Conservation (phyloP, 2,888 invertebrate genomes). For the Eupithecia vulgata region DNA sequence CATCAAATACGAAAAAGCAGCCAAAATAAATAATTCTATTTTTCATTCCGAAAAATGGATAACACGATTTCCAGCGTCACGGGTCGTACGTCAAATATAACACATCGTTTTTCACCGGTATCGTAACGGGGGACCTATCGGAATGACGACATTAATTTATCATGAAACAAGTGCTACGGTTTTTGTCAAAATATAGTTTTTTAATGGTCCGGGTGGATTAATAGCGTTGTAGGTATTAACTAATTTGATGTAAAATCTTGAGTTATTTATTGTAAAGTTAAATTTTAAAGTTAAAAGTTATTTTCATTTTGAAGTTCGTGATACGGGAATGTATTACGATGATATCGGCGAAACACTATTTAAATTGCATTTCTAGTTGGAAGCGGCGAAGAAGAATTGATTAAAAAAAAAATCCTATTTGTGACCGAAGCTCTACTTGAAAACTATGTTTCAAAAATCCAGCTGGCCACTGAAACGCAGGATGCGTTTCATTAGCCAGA, state of each 20-base stretch:
- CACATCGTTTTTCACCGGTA: conserved; percentile 65
- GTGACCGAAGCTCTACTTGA: too few species aligned
- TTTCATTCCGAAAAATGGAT: conserved; percentile 35
- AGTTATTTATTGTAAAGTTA: too few species aligned
- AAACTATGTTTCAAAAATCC: background rate
- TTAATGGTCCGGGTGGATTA: conserved; percentile 20
- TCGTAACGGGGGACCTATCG: conserved; percentile 60
- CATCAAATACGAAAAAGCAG: conserved; percentile 5
- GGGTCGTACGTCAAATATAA: conserved; percentile 57
- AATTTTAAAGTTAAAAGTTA: too few species aligned
- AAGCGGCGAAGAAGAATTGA: too few species aligned
- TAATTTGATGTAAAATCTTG: background rate
- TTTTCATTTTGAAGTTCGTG: too few species aligned
- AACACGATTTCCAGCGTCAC: conserved; percentile 43
- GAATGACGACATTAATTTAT: conserved; percentile 73
- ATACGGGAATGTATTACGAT: too few species aligned
- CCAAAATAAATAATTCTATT: conserved; percentile 24
- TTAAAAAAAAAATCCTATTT: too few species aligned
- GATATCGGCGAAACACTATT: too few species aligned
- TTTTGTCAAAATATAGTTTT: conserved; percentile 36
- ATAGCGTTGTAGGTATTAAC: background rate
- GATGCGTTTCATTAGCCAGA: too few species aligned
- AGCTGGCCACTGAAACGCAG: background rate
- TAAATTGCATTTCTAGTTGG: too few species aligned
- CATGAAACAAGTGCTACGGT: conserved; percentile 67